phyloP scores from a whole-genome alignment of 2,797 vertebrate species.

The Salarias fasciatus region DNA sequence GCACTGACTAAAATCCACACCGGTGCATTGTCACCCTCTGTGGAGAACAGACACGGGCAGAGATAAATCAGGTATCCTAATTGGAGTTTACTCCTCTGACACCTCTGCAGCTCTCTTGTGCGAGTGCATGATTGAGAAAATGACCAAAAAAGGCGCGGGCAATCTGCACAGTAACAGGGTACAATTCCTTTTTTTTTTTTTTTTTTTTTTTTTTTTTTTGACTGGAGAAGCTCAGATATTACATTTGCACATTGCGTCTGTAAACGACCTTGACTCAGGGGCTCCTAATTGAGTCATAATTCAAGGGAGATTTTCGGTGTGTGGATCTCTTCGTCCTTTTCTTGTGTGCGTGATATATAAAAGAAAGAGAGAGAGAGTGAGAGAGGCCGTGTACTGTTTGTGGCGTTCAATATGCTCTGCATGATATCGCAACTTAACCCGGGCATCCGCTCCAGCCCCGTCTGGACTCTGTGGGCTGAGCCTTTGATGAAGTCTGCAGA shows the following conservation, averaged over 20 bases:
- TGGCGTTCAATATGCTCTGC: constrained; percentile 56
- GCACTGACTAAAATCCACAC: constrained; percentile 38
- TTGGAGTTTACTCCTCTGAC: constrained; percentile 57
- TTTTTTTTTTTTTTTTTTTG: not conserved
- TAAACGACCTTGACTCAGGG: constrained; percentile 71
- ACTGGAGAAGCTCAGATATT: constrained; percentile 6
- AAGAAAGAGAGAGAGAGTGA: not conserved
- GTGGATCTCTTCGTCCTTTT: not conserved
- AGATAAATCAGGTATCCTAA: constrained; percentile 56
- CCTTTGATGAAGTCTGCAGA: constrained; percentile 65
- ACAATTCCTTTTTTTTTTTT: not conserved
- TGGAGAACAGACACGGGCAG: constrained; percentile 19
- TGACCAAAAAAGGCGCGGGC: not conserved
- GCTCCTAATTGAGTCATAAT: constrained; percentile 63
- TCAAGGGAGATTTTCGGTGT: constrained; percentile 31
- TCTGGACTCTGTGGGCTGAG: constrained; percentile 33
- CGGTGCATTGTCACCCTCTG: constrained; percentile 26
- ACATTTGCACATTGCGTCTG: constrained; percentile 35
- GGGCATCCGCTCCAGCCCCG: constrained; percentile 42
- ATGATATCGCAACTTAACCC: constrained; percentile 61
- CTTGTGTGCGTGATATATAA: not conserved
- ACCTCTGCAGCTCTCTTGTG: constrained; percentile 35
- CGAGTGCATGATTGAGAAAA: constrained; percentile 8
- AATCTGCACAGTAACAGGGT: constrained; percentile 8
- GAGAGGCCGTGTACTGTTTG: constrained; percentile 26